Percentiles rank a stretch among this genome's conserved stretches.
Evolutionary conservation across 2,797 vertebrate genomes (phyloP).

Genomic region (Acanthornis magna): DNA sequence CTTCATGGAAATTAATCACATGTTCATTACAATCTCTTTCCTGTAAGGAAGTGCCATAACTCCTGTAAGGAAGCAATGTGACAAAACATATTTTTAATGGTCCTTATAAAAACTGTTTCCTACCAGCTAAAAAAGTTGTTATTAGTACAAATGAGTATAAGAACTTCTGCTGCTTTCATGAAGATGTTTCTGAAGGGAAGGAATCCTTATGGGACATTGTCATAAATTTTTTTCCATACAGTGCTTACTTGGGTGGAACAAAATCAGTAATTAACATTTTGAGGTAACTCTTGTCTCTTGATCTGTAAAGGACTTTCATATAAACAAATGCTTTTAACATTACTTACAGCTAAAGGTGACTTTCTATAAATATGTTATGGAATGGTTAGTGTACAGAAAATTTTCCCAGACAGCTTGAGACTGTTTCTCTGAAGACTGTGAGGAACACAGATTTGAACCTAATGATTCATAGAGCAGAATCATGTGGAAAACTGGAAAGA

Average conservation of each 20-base stretch:
- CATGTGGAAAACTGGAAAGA: not conserved
- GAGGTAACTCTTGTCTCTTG: not conserved
- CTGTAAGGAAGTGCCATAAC: not conserved
- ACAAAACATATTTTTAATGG: not conserved
- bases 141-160: not conserved
- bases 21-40: not conserved
- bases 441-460: not conserved
- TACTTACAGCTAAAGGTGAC: not conserved
- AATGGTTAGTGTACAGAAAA: not conserved
- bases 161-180: not conserved
- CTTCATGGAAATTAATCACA: not conserved
- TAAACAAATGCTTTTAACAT: not conserved
- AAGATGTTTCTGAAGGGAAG: not conserved
- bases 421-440: not conserved
- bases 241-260: not conserved
- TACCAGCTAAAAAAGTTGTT: not conserved
- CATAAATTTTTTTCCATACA: not conserved
- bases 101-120: not conserved
- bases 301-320: not conserved
- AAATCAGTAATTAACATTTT: not conserved
- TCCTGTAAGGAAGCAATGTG: not conserved
- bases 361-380: not conserved
- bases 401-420: not conserved
- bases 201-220: not conserved
- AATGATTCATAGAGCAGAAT: not conserved